phyloP scores from a whole-genome alignment of 2,797 vertebrate genomes.

The Discoglossus pictus region DNA sequence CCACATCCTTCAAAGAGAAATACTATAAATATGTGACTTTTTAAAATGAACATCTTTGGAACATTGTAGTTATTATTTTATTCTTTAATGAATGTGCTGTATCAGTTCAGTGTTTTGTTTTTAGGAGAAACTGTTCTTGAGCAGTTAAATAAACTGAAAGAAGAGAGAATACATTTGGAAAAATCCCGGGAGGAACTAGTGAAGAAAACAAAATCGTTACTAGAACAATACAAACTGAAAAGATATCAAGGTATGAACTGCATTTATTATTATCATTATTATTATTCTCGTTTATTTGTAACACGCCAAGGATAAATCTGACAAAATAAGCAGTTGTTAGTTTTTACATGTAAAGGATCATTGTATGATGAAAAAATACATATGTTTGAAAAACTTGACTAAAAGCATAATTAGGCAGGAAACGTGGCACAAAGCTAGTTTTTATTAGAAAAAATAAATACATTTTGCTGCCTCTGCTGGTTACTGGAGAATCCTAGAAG shows the following conservation, averaged over 20 bases:
- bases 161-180: slow-evolving; percentile 79
- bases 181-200: slow-evolving; percentile 81
- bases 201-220: slow-evolving; percentile 77
- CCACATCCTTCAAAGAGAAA: not conserved
- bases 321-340: too few species aligned
- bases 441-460: too few species aligned
- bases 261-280: slow-evolving; percentile 15
- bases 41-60: not conserved
- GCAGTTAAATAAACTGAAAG: slow-evolving; percentile 76
- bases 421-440: too few species aligned
- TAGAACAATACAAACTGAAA: slow-evolving; percentile 79
- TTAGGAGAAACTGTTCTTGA: slow-evolving; percentile 76
- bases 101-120: slow-evolving; percentile 43
- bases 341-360: too few species aligned
- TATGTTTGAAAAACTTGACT: too few species aligned
- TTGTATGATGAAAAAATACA: too few species aligned
- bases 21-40: not conserved
- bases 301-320: too few species aligned
- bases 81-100: too few species aligned
- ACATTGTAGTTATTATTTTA: not conserved
- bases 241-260: slow-evolving; percentile 75
- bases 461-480: too few species aligned
- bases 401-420: too few species aligned
- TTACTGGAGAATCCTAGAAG: too few species aligned
- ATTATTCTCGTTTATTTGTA: too few species aligned